These are phyloP conservation scores for Alaudala cheleensis DNA, from an alignment of 2,113 vertebrate species.

Conservation along the genomic window DNA sequence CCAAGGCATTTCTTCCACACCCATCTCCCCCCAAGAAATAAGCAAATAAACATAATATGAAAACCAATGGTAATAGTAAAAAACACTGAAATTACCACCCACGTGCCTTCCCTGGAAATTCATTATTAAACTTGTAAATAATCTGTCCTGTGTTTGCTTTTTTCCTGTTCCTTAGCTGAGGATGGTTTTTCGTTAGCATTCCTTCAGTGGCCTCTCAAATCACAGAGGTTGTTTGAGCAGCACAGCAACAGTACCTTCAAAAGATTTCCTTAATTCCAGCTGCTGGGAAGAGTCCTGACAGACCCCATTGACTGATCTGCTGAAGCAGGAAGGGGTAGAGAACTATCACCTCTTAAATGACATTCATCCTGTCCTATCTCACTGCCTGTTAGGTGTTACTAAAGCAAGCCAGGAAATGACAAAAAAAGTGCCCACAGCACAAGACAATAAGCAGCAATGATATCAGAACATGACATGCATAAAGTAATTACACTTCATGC, in stretches of 20 bases:
- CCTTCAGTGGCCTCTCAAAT: not conserved
- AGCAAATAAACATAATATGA: not conserved
- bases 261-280: not conserved
- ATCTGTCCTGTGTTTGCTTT: not conserved
- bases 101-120: not conserved
- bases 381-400: not conserved
- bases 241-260: not conserved
- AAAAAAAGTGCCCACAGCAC: not conserved
- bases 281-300: not conserved
- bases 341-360: not conserved
- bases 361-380: not conserved
- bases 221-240: not conserved
- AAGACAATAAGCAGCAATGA: not conserved
- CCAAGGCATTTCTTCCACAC: not conserved
- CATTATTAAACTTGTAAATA: constrained; percentile 4
- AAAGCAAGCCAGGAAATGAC: not conserved
- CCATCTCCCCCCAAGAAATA: not conserved
- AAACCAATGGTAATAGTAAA: not conserved
- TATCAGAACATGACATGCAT: not conserved
- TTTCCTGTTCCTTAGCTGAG: not conserved
- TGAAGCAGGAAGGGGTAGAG: not conserved
- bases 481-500: not conserved
- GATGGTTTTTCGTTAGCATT: not conserved
- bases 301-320: not conserved
- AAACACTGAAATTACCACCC: not conserved